phyloP scores from a whole-genome alignment of 2,113 vertebrate species.

The Syrmaticus mikado region DNA sequence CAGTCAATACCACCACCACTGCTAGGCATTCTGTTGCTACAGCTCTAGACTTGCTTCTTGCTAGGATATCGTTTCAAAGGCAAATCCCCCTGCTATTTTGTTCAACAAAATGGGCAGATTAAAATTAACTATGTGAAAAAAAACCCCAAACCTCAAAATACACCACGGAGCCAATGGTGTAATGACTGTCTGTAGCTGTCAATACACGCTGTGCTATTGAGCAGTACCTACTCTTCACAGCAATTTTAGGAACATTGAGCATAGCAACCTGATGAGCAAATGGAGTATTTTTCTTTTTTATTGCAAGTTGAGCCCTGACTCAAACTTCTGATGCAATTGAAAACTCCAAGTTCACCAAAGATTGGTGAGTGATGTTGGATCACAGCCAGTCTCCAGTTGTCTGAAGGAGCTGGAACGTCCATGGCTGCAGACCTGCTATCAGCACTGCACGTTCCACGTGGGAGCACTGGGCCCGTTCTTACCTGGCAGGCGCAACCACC shows the following conservation, averaged over 20 bases:
- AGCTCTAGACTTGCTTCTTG: neutral
- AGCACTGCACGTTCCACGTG: fast-evolving
- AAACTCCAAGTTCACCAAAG: fast-evolving
- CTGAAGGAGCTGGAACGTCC: neutral
- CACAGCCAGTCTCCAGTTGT: neutral
- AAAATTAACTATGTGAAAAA: neutral
- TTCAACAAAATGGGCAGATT: neutral
- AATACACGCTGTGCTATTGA: fast-evolving
- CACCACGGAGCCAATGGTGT: fast-evolving
- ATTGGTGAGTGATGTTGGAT: neutral
- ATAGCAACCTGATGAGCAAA: neutral
- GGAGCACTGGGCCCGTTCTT: neutral
- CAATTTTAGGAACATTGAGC: neutral
- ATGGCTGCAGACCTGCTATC: neutral
- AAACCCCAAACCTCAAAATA: neutral
- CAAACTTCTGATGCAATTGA: neutral
- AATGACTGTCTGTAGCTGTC: fast-evolving
- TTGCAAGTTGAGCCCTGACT: neutral
- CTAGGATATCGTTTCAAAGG: neutral
- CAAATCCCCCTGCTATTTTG: neutral
- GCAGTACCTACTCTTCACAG: neutral
- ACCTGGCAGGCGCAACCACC: neutral
- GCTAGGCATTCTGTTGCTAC: neutral
- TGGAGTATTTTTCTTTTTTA: neutral
- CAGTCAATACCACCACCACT: neutral